phyloP scores from a whole-genome alignment of 2,888 invertebrate species.

The Diogma glabrata region DNA sequence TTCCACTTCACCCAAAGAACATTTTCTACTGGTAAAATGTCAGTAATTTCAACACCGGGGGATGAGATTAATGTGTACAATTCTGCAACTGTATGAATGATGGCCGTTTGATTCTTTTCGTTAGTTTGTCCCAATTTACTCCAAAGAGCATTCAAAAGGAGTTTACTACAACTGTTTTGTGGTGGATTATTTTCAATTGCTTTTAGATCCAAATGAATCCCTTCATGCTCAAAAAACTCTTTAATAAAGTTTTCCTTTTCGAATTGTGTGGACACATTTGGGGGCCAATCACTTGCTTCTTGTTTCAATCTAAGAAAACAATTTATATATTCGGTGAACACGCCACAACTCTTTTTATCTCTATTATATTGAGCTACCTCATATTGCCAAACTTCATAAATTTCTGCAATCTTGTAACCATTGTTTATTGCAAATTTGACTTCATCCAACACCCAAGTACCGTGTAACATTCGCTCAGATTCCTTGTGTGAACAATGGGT shows the following conservation, averaged over 20 bases:
- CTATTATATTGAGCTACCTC: neutral
- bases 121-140: neutral
- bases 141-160: neutral
- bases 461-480: neutral
- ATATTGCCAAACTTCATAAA: neutral
- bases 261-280: neutral
- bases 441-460: neutral
- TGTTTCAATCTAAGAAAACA: neutral
- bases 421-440: neutral
- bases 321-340: neutral
- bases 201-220: neutral
- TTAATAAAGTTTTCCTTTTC: neutral
- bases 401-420: neutral
- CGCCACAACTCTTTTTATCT: neutral
- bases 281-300: neutral
- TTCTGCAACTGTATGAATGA: neutral
- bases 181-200: neutral
- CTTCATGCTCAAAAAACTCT: neutral
- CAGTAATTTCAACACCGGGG: neutral
- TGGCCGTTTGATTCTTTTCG: neutral
- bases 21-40: neutral
- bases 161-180: neutral
- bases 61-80: neutral
- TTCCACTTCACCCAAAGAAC: neutral
- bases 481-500: neutral